Evolutionary conservation across 2,113 vertebrate species (phyloP).

Genomic region (Dipodomys merriami): DNA sequence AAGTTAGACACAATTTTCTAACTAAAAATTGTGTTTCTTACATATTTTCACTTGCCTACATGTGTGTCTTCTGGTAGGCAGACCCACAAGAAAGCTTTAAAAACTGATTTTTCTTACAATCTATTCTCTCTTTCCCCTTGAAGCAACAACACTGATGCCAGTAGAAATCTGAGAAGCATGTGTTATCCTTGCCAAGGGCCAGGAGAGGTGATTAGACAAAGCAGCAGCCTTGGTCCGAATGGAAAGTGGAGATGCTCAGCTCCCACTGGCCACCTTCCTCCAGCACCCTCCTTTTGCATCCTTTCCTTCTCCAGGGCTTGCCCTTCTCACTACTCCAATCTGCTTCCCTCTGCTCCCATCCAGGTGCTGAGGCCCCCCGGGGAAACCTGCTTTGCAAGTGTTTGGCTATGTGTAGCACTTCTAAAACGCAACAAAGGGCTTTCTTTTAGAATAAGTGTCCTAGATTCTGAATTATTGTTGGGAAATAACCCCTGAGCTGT

Average conservation of each 20-base stretch:
- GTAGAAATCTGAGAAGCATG: neutral
- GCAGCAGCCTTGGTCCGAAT: neutral
- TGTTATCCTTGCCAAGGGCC: constrained; percentile 6
- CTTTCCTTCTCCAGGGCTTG: neutral
- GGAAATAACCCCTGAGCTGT: neutral
- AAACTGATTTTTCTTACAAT: neutral
- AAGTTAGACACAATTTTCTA: too few species aligned
- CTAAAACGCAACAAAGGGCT: neutral
- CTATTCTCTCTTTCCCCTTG: neutral
- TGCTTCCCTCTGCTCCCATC: neutral
- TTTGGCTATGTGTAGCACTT: neutral
- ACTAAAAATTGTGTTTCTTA: neutral
- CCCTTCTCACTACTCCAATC: too few species aligned
- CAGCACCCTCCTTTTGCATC: neutral
- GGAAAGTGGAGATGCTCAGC: neutral
- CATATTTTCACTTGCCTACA: too few species aligned
- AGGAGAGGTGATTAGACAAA: constrained; percentile 51
- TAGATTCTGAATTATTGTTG: neutral
- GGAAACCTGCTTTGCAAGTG: neutral
- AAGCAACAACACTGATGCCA: neutral
- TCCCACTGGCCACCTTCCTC: neutral
- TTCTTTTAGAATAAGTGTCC: neutral
- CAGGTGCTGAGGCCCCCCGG: neutral
- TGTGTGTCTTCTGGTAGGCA: neutral
- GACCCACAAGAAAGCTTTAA: neutral